Conservation (phyloP, 2,113 vertebrate genomes). For the Solea solea region DNA sequence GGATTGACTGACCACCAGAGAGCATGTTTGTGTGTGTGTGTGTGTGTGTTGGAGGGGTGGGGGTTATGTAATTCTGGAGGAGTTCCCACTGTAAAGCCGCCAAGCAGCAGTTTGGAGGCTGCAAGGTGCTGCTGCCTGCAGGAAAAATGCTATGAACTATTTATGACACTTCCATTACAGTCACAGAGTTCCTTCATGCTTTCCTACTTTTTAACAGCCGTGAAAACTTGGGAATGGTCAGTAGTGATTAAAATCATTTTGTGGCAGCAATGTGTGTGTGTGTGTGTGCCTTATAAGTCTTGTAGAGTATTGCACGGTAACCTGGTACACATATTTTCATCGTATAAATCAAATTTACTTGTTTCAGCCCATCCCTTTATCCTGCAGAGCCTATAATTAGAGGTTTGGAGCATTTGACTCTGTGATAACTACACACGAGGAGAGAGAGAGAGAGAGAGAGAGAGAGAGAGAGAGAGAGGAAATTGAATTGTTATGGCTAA, state of each 20-base stretch:
- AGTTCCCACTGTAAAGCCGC: constrained; percentile 52
- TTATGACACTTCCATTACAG: constrained; percentile 75
- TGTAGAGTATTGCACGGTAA: constrained; percentile 4
- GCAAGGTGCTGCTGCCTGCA: constrained; percentile 62
- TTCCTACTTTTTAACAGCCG: constrained; percentile 55
- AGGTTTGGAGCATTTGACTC: constrained; percentile 39
- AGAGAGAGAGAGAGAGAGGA: constrained; percentile 20
- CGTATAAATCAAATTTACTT: constrained; percentile 25
- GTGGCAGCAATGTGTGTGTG: constrained; percentile 1
- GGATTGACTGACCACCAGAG: not conserved
- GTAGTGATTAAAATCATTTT: constrained; percentile 49
- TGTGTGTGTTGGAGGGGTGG: constrained; percentile 14
- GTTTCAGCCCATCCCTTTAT: constrained; percentile 34
- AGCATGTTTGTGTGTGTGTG: not conserved
- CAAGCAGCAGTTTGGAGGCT: constrained; percentile 51
- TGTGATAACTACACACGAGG: constrained; percentile 28
- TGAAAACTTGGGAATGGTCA: constrained; percentile 45
- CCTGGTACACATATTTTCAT: constrained; percentile 10
- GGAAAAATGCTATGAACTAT: constrained; percentile 69
- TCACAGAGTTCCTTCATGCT: constrained; percentile 38
- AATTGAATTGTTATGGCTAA: constrained; percentile 58
- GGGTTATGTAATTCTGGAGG: constrained; percentile 64
- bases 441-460: constrained; percentile 1
- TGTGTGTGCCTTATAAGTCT: constrained; percentile 9
- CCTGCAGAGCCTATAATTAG: constrained; percentile 33